These are phyloP conservation scores for Drosophila lacicola DNA, from an alignment of 2,888 invertebrate species.

Conservation along the genomic window DNA sequence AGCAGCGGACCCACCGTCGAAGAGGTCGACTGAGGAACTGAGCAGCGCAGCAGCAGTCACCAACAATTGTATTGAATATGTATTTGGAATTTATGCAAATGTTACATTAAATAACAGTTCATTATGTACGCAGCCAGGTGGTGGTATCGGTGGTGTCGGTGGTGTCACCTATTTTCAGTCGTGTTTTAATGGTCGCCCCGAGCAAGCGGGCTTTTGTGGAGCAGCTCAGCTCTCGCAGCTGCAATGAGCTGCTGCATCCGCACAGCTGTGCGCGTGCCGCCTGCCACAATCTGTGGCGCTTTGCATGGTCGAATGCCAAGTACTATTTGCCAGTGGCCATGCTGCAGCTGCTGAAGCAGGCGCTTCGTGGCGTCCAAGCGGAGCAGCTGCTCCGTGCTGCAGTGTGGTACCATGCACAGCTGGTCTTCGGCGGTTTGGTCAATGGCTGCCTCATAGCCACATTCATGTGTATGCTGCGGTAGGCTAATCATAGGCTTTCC, in stretches of 20 bases:
- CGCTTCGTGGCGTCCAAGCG: slow-evolving; percentile 36
- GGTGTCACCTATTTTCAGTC: slow-evolving; percentile 4
- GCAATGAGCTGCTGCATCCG: slow-evolving; percentile 70
- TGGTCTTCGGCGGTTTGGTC: slow-evolving; percentile 50
- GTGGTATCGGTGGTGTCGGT: no score
- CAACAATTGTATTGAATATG: slow-evolving; percentile 20
- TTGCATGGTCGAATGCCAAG: slow-evolving; percentile 59
- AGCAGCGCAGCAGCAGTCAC: background rate
- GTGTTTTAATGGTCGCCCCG: slow-evolving; percentile 60
- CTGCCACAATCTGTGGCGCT: slow-evolving; percentile 38
- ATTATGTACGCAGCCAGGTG: slow-evolving; percentile 1
- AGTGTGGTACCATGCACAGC: slow-evolving; percentile 56
- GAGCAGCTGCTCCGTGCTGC: slow-evolving; percentile 44
- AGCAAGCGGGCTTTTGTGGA: slow-evolving; percentile 68
- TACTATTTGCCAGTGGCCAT: slow-evolving; percentile 70
- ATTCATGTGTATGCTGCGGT: slow-evolving; percentile 71
- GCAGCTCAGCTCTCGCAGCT: slow-evolving; percentile 49
- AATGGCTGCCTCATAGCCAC: slow-evolving; percentile 41
- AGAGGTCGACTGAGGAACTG: slow-evolving; percentile 88
- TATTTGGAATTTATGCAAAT: slow-evolving; percentile 32
- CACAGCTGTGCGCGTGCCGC: slow-evolving; percentile 55
- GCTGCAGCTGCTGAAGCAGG: slow-evolving; percentile 60
- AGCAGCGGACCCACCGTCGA: slow-evolving; percentile 88
- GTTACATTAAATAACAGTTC: slow-evolving; percentile 20
- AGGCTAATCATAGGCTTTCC: background rate